Base-by-base conservation (phyloP, 2,888 invertebrate species). In the Priocnemis perturbator region DNA sequence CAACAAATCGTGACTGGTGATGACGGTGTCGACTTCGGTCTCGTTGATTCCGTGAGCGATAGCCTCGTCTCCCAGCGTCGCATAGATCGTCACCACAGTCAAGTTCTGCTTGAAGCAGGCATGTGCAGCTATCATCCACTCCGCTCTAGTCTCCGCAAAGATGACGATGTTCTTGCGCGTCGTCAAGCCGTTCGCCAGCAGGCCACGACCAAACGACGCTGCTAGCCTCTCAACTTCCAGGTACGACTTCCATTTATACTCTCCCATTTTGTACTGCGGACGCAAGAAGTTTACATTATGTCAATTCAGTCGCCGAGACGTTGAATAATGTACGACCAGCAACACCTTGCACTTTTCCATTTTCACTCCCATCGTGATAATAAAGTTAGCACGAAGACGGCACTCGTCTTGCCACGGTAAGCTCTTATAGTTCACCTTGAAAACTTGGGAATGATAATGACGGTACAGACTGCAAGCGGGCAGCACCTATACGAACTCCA, bases 71-170 rank as follows among this genome's bases (percentile, higher is more conserved):
- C 98, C 98, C 15, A 99, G 91, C 0, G 98, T 99, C 0, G 99
- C 96, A 89, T 99, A 99, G 81, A 99, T 95, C 0, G 99, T 99
- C 2, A 98, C 98, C 86, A 99, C 95, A 92, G 91, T 73, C 82
- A 90, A 73, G 74, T 95, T 97, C 90, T 96, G 96, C 88, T 96
- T 97, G 91, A 99, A 98, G 90, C 98, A 96, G 63, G 97, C 98
- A 86, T 98, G 96, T 0, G 98, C 98, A 0, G 97, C 95, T 60
- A 98, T 91, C 94, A 99, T 95, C 99, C 99, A 99, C 90, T 99
- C 99, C 58, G 96, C 96, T 80, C 98, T 92, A 0, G 99, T 99
- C 90, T 99, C 99, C 0, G 98, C 98, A 91, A 98, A 99, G 85
- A 99, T 94, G 64, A 96, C 97, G 78, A 99, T 92, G 89, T 95